Base-by-base conservation (phyloP, 1,140 invertebrate genomes). In the Nymphalis io region DNA sequence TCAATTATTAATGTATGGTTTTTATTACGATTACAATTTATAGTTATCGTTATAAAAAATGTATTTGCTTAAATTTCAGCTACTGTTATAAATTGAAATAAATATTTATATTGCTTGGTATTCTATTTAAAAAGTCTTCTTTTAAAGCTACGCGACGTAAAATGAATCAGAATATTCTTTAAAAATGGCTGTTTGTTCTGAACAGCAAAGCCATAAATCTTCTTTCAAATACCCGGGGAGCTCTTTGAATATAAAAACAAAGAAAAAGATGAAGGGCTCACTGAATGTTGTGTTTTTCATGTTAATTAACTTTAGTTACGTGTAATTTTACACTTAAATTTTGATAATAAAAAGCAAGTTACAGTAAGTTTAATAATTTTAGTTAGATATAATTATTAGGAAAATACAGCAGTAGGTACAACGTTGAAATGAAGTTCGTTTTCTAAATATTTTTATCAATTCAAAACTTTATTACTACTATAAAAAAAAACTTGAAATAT, bases 201-300 rank as follows among this genome's bases (percentile, higher is more conserved):
- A 59, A 59, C 57, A 40, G 57, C 38, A 59, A 40, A 59, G 57
- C 57, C 57, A 59, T 59, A 59, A 59, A 59, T 59, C 57, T 59
- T 3, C 33, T 59, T 59, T 38, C 11, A 59, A 59, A 59, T 59
- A 39, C 57, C 33, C 33, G 16, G 57, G 16, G 38, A 59, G 38
- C 57, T 39, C 57, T 40, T 59, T 40, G 57, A 59, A 27, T 21
- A 59, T n/a, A 59, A 38, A 59, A 59, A 59, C 33, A 39, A 59
- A 59, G 38, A 16, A 40, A 59, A 59, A 59, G 18, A 38, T 58
- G 11, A 58, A 59, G n/a, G 53, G 15, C 21, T n/a, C 3, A 4
- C 20, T 27, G 51, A 55, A 33, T 20, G 51, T 55, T 55, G 12
- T 55, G n/a, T 27, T 33, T 33, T 21, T 53, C 18, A 53, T 21